These are phyloP conservation scores for Steinernema feltiae DNA, from an alignment of 1,140 invertebrate species.

Conservation along the genomic window DNA sequence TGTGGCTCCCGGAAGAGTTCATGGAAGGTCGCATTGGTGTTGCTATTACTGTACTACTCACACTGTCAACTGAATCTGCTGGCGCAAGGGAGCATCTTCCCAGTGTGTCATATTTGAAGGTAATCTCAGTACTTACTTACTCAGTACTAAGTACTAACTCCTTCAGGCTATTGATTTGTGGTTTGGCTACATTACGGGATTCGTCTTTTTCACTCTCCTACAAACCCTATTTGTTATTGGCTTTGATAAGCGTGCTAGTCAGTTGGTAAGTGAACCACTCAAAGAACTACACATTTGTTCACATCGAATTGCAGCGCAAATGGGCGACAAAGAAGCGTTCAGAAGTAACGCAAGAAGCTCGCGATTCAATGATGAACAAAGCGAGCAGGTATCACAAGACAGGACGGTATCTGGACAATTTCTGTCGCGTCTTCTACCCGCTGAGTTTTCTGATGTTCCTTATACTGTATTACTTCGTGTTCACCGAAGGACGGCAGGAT, in stretches of 20 bases:
- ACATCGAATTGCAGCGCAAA: constrained; percentile 43
- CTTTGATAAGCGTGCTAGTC: constrained; percentile 55
- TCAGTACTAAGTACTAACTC: background rate
- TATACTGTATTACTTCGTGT: constrained; percentile 57
- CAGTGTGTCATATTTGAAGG: constrained; percentile 57
- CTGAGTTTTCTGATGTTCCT: constrained; percentile 52
- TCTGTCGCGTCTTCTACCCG: constrained; percentile 56
- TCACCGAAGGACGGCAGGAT: constrained; percentile 55
- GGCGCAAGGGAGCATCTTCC: constrained; percentile 56
- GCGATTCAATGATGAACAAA: constrained; percentile 47
- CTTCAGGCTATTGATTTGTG: constrained; percentile 56
- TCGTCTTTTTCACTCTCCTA: constrained; percentile 56
- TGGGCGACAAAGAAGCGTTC: constrained; percentile 50
- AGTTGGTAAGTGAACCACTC: constrained; percentile 40
- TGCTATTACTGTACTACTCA: constrained; percentile 55
- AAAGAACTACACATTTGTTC: background rate
- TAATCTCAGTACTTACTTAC: background rate
- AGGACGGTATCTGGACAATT: constrained; percentile 55
- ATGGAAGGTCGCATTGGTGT: constrained; percentile 58
- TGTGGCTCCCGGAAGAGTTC: constrained; percentile 57
- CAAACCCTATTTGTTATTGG: constrained; percentile 57
- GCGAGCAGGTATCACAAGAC: constrained; percentile 55
- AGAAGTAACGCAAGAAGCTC: constrained; percentile 52
- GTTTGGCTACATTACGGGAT: constrained; percentile 57
- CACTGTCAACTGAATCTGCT: constrained; percentile 55